Conservation (phyloP, 2,888 invertebrate genomes). For the Calameuta filiformis region DNA sequence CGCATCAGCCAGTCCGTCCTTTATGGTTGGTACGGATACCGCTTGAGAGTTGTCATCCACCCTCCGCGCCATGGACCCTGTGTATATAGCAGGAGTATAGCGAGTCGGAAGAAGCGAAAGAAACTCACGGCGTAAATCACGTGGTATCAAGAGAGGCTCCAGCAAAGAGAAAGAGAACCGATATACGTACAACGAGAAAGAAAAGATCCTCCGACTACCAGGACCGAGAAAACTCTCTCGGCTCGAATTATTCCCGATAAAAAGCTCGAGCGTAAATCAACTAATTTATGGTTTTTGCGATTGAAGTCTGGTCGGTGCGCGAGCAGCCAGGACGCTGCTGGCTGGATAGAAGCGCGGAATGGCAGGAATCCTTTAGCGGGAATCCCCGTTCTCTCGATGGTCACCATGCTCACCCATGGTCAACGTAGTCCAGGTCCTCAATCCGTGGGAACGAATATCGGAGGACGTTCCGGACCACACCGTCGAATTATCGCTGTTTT, state of each 20-base stretch:
- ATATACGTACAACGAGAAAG: conserved; percentile 2
- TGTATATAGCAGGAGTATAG: not conserved
- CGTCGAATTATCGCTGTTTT: conserved; percentile 66
- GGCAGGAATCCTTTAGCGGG: conserved; percentile 53
- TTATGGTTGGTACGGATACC: conserved; percentile 4
- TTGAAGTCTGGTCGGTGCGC: conserved; percentile 42
- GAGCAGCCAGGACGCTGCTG: not conserved
- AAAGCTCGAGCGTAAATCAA: conserved; percentile 59
- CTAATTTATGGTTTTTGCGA: conserved; percentile 64
- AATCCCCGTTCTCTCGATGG: not conserved
- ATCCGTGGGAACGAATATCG: conserved; percentile 62
- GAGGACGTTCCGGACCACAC: conserved; percentile 62
- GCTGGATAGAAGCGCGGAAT: conserved; percentile 46
- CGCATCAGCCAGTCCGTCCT: not conserved
- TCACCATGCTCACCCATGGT: conserved; percentile 14
- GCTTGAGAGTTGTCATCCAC: not conserved
- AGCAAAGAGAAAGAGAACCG: not conserved
- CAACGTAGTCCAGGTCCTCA: conserved; percentile 28
- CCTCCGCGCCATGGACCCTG: not conserved
- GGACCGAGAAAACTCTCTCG: not conserved
- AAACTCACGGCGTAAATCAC: conserved; percentile 10
- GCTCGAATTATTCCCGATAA: conserved; percentile 38
- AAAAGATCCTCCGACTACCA: conserved; percentile 1
- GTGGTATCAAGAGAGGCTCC: conserved; percentile 2
- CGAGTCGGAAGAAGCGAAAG: not conserved